Conservation (phyloP, 2,888 invertebrate genomes). For the Cosmorhoe ocellata region DNA sequence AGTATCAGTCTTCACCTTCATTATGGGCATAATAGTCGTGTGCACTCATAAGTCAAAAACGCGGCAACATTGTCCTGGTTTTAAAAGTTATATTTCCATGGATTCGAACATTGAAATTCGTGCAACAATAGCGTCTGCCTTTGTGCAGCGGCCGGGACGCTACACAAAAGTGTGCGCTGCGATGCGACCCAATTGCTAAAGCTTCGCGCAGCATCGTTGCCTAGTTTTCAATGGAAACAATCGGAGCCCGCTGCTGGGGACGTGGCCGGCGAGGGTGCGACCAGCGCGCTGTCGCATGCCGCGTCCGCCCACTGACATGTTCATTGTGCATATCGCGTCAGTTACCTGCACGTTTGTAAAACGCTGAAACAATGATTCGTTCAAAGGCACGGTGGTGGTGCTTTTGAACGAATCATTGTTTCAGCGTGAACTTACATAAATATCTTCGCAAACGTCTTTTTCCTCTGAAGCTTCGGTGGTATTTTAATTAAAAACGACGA, state of each 20-base stretch:
- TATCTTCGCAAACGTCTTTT: too few relatives aligned
- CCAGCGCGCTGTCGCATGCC: background rate
- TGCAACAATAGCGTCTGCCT: constrained; percentile 37
- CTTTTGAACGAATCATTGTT: too few relatives aligned
- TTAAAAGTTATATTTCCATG: constrained; percentile 15
- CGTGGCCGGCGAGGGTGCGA: constrained; percentile 1
- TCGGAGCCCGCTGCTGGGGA: constrained; percentile 31
- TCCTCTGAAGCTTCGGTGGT: too few relatives aligned
- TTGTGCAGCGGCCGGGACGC: constrained; percentile 40
- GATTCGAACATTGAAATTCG: constrained; percentile 29
- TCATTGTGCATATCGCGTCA: constrained; percentile 1
- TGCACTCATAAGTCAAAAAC: background rate
- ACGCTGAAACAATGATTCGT: too few relatives aligned
- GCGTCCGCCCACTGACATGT: constrained; percentile 1
- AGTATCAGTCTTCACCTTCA: background rate
- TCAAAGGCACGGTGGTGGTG: too few relatives aligned
- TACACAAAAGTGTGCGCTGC: constrained; percentile 47
- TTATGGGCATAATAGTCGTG: background rate
- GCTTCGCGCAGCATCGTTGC: constrained; percentile 43
- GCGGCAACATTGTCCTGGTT: constrained; percentile 14
- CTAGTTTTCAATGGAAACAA: constrained; percentile 53
- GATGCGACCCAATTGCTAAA: constrained; percentile 59
- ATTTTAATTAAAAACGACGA: too few relatives aligned
- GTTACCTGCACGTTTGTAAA: too few relatives aligned
- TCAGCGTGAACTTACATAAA: too few relatives aligned